Evolutionary conservation across 1,140 invertebrate species (phyloP).

Genomic region (Drosophila guanche): DNA sequence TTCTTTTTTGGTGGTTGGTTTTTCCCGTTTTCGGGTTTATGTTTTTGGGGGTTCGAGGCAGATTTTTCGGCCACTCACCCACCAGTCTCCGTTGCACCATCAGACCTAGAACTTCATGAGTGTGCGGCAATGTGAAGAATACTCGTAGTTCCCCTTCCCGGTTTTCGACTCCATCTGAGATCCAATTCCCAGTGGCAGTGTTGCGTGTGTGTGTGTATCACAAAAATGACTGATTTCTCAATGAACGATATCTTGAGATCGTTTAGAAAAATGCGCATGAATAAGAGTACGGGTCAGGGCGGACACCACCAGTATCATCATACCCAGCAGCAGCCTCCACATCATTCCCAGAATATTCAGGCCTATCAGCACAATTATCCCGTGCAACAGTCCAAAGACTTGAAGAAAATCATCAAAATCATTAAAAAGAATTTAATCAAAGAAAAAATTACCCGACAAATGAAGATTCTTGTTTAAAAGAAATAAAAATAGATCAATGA

Average conservation of each 20-base stretch:
- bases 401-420: conserved; percentile 76
- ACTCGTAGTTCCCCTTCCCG: background rate
- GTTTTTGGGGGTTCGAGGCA: conserved; percentile 50
- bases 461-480: conserved; percentile 69
- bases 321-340: conserved; percentile 31
- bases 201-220: conserved; percentile 20
- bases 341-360: conserved; percentile 40
- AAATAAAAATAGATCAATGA: background rate
- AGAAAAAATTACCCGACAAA: conserved; percentile 64
- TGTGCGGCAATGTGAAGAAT: conserved; percentile 57
- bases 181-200: background rate
- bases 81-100: conserved; percentile 74
- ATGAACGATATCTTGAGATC: conserved; percentile 78
- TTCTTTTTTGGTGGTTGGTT: conserved; percentile 59
- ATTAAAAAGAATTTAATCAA: conserved; percentile 74
- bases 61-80: conserved; percentile 76
- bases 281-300: conserved; percentile 55
- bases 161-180: background rate
- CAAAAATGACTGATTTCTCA: conserved; percentile 73
- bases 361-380: conserved; percentile 28
- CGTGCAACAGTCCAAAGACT: conserved; percentile 56
- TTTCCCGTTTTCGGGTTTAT: conserved; percentile 32
- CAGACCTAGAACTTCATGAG: conserved; percentile 64
- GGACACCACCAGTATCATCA: conserved; percentile 39
- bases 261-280: conserved; percentile 81